Evolutionary conservation across 2,113 vertebrate species (phyloP), one percentile per base, ranked within the genome.

Genomic region (Leucopternis melanops): DNA sequence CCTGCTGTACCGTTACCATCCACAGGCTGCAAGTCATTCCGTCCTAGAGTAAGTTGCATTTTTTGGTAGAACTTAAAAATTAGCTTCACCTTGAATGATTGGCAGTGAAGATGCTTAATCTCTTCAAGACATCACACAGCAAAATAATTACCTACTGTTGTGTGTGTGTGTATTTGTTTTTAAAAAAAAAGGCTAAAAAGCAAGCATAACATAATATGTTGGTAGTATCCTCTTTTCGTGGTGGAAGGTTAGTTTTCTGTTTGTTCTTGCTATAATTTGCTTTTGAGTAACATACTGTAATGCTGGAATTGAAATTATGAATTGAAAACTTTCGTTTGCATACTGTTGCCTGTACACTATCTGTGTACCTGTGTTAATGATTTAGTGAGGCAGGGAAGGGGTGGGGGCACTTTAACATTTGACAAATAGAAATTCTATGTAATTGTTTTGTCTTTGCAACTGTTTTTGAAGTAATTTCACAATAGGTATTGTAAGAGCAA

Each of bases 1-100:
- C 71, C 98, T 99, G 70, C 88, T 99, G 11, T 99, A 99, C 93
- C 98, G 99, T 13, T 99, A 99, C 97, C 99, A 99, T 17, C 97
- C 98, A 12, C 89, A 92, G 16, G 99, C 99, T 2, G 97, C 99
- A 4, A 99, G 99, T 13, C 99, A 98, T 91, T 98, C 99, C 0
- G 74, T 99, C 26, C 98, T 98, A 2, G 99, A 99, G 99, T 99
- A 98, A 98, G 99, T 45, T 42, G 22, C 3, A 8, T 23, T n/a
- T 59, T 61, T 70, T 78, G 32, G 19, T 54, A 38, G 54, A 25
- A 47, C 13, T 44, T 16, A 31, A 44, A 81, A 70, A 20, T 16
- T 29, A 25, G 5, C 11, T 92, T 86, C 18, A 4, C 65, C n/a
- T 70, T 63, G 70, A 13, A 5, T 82, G 54, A 23, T 3, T 36